Conservation (phyloP, 1,140 invertebrate genomes). For the Drosophila lacteicornis region DNA sequence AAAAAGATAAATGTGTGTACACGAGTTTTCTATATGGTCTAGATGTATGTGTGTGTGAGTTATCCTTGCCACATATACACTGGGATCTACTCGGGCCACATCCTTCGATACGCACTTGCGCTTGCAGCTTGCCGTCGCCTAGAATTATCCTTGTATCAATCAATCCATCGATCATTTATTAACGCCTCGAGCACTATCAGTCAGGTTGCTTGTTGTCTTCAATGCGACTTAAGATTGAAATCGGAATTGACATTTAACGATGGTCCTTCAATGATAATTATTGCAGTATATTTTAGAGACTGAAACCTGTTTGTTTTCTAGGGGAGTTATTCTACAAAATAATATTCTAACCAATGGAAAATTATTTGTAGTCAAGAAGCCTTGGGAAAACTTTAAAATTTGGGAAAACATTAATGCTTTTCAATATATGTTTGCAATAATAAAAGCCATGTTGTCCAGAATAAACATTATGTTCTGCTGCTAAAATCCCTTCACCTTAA, state of each 20-base stretch:
- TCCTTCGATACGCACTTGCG: conserved; percentile 15
- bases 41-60: not conserved
- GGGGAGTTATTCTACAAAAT: not conserved
- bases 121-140: conserved; percentile 21
- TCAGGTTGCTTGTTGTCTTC: conserved; percentile 5
- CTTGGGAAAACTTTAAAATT: no score
- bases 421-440: no score
- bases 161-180: conserved; percentile 31
- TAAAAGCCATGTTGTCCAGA: no score
- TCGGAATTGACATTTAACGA: conserved; percentile 16
- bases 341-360: not conserved
- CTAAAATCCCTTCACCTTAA: not conserved
- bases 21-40: conserved; percentile 26
- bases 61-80: conserved; percentile 32
- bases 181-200: conserved; percentile 17
- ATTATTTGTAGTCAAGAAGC: no score
- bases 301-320: not conserved
- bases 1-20: conserved; percentile 54
- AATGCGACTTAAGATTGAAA: conserved; percentile 10
- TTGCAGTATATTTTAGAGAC: not conserved
- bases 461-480: no score
- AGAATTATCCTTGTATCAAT: conserved; percentile 8
- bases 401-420: no score
- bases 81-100: conserved; percentile 22
- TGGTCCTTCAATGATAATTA: not conserved